A percentile compares a stretch with the other conserved stretches of the same genome.
These are phyloP conservation scores for Lobophora halterata DNA, from an alignment of 2,888 invertebrate genomes.

Conservation along the genomic window DNA sequence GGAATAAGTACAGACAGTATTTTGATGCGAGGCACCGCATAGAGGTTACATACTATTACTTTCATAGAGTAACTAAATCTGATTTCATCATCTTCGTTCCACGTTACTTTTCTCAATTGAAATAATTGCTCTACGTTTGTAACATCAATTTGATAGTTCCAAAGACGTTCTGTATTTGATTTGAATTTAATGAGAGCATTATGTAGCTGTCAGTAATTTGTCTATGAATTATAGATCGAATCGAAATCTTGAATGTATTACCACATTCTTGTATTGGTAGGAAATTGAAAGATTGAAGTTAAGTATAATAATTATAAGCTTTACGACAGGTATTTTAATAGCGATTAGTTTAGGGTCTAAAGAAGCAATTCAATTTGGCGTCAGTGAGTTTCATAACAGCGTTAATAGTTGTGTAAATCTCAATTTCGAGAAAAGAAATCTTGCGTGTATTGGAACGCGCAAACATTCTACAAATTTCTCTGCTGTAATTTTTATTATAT, in stretches of 20 bases:
- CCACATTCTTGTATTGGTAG: slow-evolving; percentile 10
- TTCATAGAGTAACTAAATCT: too few relatives aligned
- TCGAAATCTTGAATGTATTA: slow-evolving; percentile 5
- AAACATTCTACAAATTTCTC: slow-evolving; percentile 7
- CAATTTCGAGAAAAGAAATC: slow-evolving; percentile 12
- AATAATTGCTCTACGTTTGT: background rate
- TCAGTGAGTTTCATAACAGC: too few relatives aligned
- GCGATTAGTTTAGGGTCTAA: too few relatives aligned
- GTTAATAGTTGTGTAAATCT: background rate
- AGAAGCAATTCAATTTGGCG: too few relatives aligned
- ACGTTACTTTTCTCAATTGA: too few relatives aligned
- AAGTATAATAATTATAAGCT: too few relatives aligned
- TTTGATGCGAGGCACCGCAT: too few relatives aligned
- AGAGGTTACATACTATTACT: too few relatives aligned
- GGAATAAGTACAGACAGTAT: too few relatives aligned
- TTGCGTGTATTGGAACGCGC: slow-evolving; percentile 14
- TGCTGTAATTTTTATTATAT: slow-evolving; percentile 16
- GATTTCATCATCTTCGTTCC: too few relatives aligned
- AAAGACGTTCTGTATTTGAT: slow-evolving; percentile 7
- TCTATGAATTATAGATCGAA: slow-evolving; percentile 14
- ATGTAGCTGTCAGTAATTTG: slow-evolving; percentile 13
- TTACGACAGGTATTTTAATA: too few relatives aligned
- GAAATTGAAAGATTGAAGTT: background rate
- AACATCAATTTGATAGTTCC: background rate
- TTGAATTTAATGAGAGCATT: slow-evolving; percentile 13